These are phyloP conservation scores for Bryconaethiops microstoma DNA, from an alignment of 2,797 vertebrate species.

Conservation along the genomic window DNA sequence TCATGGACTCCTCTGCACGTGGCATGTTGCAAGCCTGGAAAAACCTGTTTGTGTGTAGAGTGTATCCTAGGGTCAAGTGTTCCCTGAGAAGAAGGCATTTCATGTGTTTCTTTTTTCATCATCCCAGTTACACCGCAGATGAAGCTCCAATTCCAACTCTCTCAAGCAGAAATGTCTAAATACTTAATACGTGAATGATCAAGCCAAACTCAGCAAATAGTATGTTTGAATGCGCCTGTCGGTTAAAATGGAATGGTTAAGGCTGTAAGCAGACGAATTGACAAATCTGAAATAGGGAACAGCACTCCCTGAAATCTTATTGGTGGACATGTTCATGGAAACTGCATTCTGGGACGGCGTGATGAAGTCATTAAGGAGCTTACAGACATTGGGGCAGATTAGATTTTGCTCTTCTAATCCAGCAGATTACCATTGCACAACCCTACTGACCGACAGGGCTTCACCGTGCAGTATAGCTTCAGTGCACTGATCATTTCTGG, in stretches of 20 bases:
- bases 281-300: constrained; percentile 42
- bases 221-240: not conserved
- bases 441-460: constrained; percentile 68
- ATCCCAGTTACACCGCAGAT: not conserved
- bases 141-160: not conserved
- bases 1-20: constrained; percentile 29
- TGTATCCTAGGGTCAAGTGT: constrained; percentile 19
- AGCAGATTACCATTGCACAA: constrained; percentile 76
- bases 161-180: not conserved
- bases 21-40: constrained; percentile 54
- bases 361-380: constrained; percentile 83
- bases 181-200: not conserved
- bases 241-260: not conserved
- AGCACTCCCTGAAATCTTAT: constrained; percentile 57
- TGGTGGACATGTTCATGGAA: constrained; percentile 71
- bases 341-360: constrained; percentile 67
- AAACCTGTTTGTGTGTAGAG: constrained; percentile 53
- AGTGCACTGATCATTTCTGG: constrained; percentile 71
- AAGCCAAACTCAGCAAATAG: not conserved
- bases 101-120: not conserved
- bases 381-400: constrained; percentile 80
- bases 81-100: not conserved
- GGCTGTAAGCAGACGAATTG: not conserved
- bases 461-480: constrained; percentile 62
- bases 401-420: constrained; percentile 84